Base-by-base conservation (phyloP, 2,797 vertebrate species). In the Paguma larvata region DNA sequence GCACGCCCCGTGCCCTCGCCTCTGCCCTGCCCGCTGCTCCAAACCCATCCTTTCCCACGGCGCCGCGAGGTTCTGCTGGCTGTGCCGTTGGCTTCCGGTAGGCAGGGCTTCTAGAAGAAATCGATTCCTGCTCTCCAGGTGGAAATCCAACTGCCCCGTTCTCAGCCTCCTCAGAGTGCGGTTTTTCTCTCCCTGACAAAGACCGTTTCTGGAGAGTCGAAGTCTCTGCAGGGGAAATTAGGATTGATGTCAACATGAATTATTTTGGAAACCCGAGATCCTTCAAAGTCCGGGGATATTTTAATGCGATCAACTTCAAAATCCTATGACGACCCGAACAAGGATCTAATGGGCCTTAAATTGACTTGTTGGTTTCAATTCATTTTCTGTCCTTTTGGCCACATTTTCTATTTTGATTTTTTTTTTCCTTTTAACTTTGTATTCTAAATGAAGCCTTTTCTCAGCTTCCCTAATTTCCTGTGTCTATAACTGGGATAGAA, bases 121-220 rank as follows among this genome's bases (percentile, higher is more conserved):
- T 98, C 95, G 98, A 93, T 65, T 95, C 85, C 56, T 75, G 41
- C 80, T 82, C 97, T 98, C 98, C 98, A 98, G 91, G n/a, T 3
- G 95, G 98, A 97, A 98, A 98, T 98, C 89, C 82, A 84, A 13
- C 0, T 86, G 27, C n/a, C 34, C 27, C 30, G 41, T 68, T 87
- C 30, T 89, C 68, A 44, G 62, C 65, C 34, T 92, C 63, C 41
- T 87, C 83, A 51, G 15, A 67, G 44, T 19, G 53, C 85, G 34
- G 14, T 41, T 91, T 89, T 83, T 80, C 89, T 89, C 46, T 94
- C 32, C 44, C 19, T 18, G 67, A 32, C 41, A 87, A 89, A 82
- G 18, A 92, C 15, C 2, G 13, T 38, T 67, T 91, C 80, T 53
- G 34, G 62, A 19, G 46, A 41, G 5, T 32, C 67, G 18, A 89